Evolutionary conservation across 2,113 vertebrate species (phyloP), one percentile per base, ranked within the genome.

Genomic region (Sylvilagus bachmani): DNA sequence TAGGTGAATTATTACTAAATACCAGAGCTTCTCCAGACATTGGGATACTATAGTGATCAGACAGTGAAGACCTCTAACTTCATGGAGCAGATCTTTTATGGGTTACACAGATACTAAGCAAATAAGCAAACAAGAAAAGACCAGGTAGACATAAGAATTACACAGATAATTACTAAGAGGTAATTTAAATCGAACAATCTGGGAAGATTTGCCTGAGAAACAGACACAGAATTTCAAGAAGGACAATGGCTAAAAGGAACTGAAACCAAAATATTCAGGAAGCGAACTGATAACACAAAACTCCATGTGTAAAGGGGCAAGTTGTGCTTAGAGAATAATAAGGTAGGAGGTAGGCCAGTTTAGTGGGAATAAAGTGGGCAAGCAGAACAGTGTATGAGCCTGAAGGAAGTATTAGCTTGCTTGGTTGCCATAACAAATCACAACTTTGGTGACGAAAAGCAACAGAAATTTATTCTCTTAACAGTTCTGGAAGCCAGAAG

Each of bases 261-360:
- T 53, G 31, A 58, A 22, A 62, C 8, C 38, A 53, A 79, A 94
- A 95, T 49, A 0, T 89, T 67, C 3, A 83, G 4, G 21, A 44
- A 79, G 64, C 64, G 90, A 92, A 95, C 11, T 44, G 69, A 38
- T 6, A 36, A 75, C 29, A 95, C 9, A 94, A 1, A 87, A 64
- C 3, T 81, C 36, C n/a, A 53, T n/a, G 1, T 74, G 5, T 79
- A 10, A 74, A 87, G 31, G 67, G 73, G 12, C 1, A 55, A 71
- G 5, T 64, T 62, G 3, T 11, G 66, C 38, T 87, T 90, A 71
- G 66, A 92, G 8, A 80, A 83, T 36, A 49, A 33, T 31, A 78
- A 44, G 31, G 24, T 9, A 11, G 51, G 69, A 87, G 17, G 80
- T 2, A 91, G 27, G 55, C 3, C 29, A 11, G 12, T 49, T 24